Base-by-base conservation (phyloP, 1,140 invertebrate species). In the Acromyrmex echinatior region DNA sequence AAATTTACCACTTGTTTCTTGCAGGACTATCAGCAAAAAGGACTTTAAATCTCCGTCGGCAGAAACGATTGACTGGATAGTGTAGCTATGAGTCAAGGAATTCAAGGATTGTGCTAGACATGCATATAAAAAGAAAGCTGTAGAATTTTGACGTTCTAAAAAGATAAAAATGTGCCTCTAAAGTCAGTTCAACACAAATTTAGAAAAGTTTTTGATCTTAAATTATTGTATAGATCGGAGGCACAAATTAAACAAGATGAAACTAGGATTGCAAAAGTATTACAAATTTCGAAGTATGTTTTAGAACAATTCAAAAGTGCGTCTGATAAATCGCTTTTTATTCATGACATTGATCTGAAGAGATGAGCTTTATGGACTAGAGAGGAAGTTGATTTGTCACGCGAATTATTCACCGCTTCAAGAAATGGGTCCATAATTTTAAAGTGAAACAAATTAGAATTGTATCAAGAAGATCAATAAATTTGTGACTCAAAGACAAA, bases 391-490 rank as follows among this genome's bases (percentile, higher is more conserved):
- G 14, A 63, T 63, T 63, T 63, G 25, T 31, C 62, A 63, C 28
- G 10, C 10, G 39, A 45, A 45, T 70, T 70, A 45, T 49, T 70
- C n/a, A 49, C 39, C 3, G n/a, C 10, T 70, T 70, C 49, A n/a
- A 49, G 14, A 31, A 49, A 25, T 28, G 60, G 25, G 14, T 79
- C 4, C 9, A 51, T 16, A 79, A 79, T 63, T 79, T 79, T 65
- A 65, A 79, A 79, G 21, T 45, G 2, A 63, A 25, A 4, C 18
- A 65, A 21, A 21, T 21, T 31, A 3, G 31, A 63, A 78, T 79
- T 45, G 45, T 79, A 16, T 79, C 39, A 3, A 49, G 60, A 79
- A 79, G 28, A 79, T 25, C 2, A 78, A 58, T 7, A 78, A 78
- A 78, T 58, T 78, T 45, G 58, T 63, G 0, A 78, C 31, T 79